phyloP scores from a whole-genome alignment of 2,113 vertebrate genomes.

The Bungarus multicinctus region DNA sequence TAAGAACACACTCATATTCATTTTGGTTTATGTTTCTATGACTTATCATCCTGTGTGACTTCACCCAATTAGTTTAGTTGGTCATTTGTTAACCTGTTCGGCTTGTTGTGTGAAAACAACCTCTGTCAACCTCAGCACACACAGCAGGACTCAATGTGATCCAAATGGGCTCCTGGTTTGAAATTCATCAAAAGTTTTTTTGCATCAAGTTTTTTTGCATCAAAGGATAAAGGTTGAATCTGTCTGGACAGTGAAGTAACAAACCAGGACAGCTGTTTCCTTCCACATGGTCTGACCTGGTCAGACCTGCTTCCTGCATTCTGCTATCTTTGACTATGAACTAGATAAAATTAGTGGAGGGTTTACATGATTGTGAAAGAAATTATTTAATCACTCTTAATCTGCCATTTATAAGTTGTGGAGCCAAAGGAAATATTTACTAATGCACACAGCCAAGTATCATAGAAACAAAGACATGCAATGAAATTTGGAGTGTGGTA shows the following conservation, averaged over 20 bases:
- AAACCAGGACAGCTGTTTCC: not conserved
- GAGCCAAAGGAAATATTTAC: no score
- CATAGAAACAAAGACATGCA: no score
- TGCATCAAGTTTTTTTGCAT: no score
- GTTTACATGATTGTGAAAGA: not conserved
- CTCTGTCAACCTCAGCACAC: no score
- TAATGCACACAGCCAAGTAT: no score
- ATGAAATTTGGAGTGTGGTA: no score
- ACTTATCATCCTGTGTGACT: no score
- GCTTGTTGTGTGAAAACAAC: no score
- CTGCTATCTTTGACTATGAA: not conserved
- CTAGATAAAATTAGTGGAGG: not conserved
- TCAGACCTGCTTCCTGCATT: not conserved
- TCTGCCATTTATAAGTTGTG: no score
- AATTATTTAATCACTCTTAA: no score
- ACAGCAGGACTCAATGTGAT: not conserved
- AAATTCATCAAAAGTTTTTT: not conserved
- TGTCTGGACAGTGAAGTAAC: not conserved
- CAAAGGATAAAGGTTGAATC: not conserved
- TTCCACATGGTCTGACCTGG: not conserved
- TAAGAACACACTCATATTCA: not conserved
- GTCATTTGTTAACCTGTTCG: no score
- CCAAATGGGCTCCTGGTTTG: not conserved
- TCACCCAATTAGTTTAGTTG: no score
- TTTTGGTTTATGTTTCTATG: not conserved